Conservation (phyloP, 2,113 vertebrate species). For the Gobiocypris rarus region DNA sequence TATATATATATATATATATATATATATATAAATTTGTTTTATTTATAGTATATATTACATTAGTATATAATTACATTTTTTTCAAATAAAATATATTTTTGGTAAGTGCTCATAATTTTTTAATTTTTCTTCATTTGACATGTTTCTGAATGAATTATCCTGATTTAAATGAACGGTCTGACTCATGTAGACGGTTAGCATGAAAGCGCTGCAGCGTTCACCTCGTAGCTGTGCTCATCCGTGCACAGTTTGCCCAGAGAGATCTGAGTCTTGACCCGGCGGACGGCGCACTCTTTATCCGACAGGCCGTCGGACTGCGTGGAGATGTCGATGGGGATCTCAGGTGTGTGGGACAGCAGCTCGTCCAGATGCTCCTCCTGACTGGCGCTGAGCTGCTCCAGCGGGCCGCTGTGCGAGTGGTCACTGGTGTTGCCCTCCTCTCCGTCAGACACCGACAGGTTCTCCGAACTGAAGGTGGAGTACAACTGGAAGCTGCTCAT, state of each 20-base stretch:
- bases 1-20: no score
- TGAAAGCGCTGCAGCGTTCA: no score
- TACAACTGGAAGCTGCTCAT: constrained; percentile 97
- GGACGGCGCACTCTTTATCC: constrained; percentile 96
- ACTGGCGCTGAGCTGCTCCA: constrained; percentile 82
- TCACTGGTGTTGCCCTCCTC: constrained; percentile 99
- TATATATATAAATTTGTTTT: no score
- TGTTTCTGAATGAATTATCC: no score
- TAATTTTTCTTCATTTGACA: no score
- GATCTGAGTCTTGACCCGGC: constrained; percentile 98
- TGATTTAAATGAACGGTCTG: no score
- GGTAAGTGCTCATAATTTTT: no score
- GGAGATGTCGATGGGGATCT: constrained; percentile 97
- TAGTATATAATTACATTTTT: no score
- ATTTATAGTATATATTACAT: no score
- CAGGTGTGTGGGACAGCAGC: constrained; percentile 91
- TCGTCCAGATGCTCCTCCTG: constrained; percentile 90
- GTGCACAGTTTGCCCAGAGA: constrained; percentile 93
- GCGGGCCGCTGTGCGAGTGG: constrained; percentile 89
- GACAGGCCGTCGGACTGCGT: constrained; percentile 96
- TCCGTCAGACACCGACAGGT: constrained; percentile 94
- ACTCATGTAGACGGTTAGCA: no score
- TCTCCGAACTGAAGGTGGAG: constrained; percentile 98
- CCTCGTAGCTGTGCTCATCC: constrained; percentile 92
- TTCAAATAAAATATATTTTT: no score